phyloP scores from a whole-genome alignment of 2,113 vertebrate genomes.

The Trichechus manatus region DNA sequence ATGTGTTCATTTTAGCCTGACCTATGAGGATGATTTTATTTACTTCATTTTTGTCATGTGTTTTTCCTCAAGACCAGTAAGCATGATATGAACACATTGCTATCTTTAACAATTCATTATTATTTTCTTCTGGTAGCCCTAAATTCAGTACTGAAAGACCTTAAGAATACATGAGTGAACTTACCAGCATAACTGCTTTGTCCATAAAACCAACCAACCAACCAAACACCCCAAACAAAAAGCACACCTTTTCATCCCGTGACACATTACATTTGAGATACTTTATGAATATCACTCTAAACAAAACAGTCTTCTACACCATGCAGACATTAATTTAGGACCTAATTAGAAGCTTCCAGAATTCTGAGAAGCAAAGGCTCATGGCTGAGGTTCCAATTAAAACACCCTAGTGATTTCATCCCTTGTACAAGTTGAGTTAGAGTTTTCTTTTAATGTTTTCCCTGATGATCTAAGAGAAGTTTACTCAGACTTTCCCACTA shows the following conservation, averaged over 20 bases:
- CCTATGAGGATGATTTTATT: background rate
- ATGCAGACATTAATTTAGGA: constrained; percentile 24
- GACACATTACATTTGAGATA: background rate
- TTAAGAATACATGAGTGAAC: background rate
- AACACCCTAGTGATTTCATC: background rate
- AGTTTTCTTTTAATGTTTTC: background rate
- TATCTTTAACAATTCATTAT: background rate
- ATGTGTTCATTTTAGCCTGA: background rate
- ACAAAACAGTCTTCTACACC: background rate
- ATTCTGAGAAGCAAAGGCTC: background rate
- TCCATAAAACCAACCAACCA: background rate
- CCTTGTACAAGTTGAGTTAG: background rate
- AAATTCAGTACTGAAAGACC: background rate
- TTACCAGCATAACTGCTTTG: background rate
- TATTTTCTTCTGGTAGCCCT: background rate
- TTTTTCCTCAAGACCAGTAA: background rate
- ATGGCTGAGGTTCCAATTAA: background rate
- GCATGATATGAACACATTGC: background rate
- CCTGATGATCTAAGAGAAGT: constrained; percentile 1
- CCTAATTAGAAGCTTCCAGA: background rate
- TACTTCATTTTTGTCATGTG: background rate
- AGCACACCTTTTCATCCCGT: background rate
- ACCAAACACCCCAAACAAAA: background rate
- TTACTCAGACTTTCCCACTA: constrained; percentile 27
- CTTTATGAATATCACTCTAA: background rate